Conservation (phyloP, 2,888 invertebrate genomes). For the Agrochola litura region DNA sequence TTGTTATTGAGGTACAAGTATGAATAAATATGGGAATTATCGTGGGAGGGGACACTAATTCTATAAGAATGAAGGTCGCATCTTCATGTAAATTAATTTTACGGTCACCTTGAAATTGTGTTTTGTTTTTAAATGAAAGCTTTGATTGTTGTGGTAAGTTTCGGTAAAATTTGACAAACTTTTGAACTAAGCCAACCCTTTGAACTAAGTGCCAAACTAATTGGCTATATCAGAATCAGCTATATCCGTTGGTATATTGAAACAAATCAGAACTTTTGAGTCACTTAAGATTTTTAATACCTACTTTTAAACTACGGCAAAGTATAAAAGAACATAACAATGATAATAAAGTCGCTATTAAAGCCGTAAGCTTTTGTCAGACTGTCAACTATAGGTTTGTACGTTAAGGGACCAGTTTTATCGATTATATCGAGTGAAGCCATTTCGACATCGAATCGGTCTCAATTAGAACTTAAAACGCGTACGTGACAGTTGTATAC, state of each 20-base stretch:
- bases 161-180: not conserved
- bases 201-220: not conserved
- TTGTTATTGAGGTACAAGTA: constrained; percentile 12
- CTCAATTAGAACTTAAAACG: constrained; percentile 5
- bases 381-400: no score
- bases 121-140: constrained; percentile 9
- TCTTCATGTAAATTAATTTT: constrained; percentile 38
- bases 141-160: not conserved
- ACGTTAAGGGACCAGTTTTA: constrained; percentile 25
- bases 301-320: not conserved
- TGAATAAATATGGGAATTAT: constrained; percentile 53
- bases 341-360: no score
- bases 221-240: no score
- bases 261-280: not conserved
- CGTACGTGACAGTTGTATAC: constrained; percentile 18
- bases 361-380: no score
- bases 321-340: no score
- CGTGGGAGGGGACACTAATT: constrained; percentile 63
- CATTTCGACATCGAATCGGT: constrained; percentile 28
- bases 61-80: constrained; percentile 59
- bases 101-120: constrained; percentile 42
- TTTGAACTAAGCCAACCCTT: not conserved
- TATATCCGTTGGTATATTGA: no score
- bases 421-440: constrained; percentile 14
- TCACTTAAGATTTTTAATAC: not conserved